A percentile compares a stretch with the other conserved stretches of the same genome.
These are phyloP conservation scores for Lymantria monacha DNA, from an alignment of 2,888 invertebrate genomes.

Conservation along the genomic window DNA sequence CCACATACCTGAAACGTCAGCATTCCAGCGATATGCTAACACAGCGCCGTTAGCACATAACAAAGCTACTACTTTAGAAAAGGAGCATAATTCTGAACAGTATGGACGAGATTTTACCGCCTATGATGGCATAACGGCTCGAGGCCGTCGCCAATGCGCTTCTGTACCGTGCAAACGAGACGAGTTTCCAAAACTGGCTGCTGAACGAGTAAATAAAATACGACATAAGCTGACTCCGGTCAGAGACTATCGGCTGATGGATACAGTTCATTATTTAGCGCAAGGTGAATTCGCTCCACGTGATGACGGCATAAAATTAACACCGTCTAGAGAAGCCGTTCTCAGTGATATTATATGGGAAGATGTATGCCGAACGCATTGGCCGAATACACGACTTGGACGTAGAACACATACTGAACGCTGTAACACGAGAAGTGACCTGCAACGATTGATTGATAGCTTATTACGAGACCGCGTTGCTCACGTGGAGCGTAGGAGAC, in stretches of 20 bases:
- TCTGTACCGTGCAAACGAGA: conserved; percentile 71
- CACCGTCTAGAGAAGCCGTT: conserved; percentile 73
- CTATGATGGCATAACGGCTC: conserved; percentile 72
- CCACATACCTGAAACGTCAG: conserved; percentile 70
- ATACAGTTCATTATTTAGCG: conserved; percentile 75
- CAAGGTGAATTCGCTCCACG: conserved; percentile 77
- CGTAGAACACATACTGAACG: conserved; percentile 62
- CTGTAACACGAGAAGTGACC: conserved; percentile 58
- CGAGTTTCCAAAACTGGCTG: conserved; percentile 63
- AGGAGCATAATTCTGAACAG: conserved; percentile 73
- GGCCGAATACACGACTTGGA: conserved; percentile 69
- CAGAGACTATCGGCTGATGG: conserved; percentile 73
- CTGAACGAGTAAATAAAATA: conserved; percentile 71
- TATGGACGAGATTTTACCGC: conserved; percentile 73
- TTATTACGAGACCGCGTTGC: conserved; percentile 69
- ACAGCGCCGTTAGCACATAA: conserved; percentile 58
- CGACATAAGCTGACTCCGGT: conserved; percentile 74
- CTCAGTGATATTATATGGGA: conserved; percentile 77
- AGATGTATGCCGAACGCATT: conserved; percentile 75
- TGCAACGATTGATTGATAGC: conserved; percentile 70
- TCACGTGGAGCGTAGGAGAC: conserved; percentile 67
- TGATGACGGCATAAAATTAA: conserved; percentile 74
- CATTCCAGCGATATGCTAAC: conserved; percentile 68
- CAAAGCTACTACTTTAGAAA: conserved; percentile 65
- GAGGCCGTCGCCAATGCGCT: conserved; percentile 67